These are phyloP conservation scores for Galerucella calmariensis DNA, from an alignment of 2,888 invertebrate species.

Conservation along the genomic window DNA sequence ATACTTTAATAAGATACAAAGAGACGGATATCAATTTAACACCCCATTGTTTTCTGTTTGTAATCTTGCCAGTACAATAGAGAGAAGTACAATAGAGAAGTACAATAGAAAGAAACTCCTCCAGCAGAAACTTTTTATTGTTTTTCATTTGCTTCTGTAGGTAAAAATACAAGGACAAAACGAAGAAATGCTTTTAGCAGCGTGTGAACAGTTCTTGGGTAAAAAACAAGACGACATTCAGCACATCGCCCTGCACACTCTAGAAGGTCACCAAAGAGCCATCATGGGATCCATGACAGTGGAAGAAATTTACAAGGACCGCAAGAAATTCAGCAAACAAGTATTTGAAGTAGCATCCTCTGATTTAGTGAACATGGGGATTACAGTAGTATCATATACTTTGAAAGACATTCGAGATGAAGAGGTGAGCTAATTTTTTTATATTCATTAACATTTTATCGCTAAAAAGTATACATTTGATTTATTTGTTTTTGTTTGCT, in stretches of 20 bases:
- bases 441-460: constrained; percentile 5
- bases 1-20: too few species aligned
- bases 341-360: constrained; percentile 96
- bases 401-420: constrained; percentile 94
- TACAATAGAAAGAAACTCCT: too few species aligned
- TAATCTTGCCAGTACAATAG: too few species aligned
- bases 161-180: constrained; percentile 91
- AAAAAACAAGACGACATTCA: constrained; percentile 89
- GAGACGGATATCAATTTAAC: too few species aligned
- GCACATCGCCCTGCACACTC: constrained; percentile 89
- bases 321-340: constrained; percentile 94
- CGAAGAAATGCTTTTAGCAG: constrained; percentile 88
- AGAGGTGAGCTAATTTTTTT: constrained; percentile 73
- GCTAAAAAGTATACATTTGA: constrained; percentile 41
- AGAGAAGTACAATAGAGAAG: too few species aligned
- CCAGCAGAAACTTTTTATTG: too few species aligned
- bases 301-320: constrained; percentile 95
- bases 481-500: constrained; percentile 60
- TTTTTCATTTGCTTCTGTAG: constrained; percentile 63
- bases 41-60: too few species aligned
- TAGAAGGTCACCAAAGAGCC: constrained; percentile 92
- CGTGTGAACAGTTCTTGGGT: constrained; percentile 94
- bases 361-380: constrained; percentile 96
- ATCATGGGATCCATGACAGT: constrained; percentile 98
- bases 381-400: constrained; percentile 94